Evolutionary conservation across 2,888 invertebrate genomes (phyloP), one percentile per base, ranked within the genome.

Genomic region (Archaeoteleia sp.): DNA sequence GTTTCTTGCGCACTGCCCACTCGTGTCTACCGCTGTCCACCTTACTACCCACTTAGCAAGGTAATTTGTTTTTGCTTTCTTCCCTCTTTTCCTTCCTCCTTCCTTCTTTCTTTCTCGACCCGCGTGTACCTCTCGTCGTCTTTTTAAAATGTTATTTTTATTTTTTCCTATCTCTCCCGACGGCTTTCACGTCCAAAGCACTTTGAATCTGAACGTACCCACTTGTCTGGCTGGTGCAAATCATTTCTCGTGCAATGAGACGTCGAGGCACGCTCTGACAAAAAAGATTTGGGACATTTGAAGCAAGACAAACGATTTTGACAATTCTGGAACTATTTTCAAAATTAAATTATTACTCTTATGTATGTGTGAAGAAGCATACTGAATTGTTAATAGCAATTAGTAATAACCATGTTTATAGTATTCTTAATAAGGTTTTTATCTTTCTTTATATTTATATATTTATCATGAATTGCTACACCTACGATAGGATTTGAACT

Each of bases 51-150:
- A 76, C 74, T 78, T 76, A 75, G 74, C 61, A 57, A 67, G 72
- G 74, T 75, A 78, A 77, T 77, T 75, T 75, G 77, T 76, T 76
- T 75, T 75, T 75, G 67, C 66, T 30, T 43, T 43, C 43, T 43
- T 43, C 10, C 49, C 17, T 39, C 39, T 13, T 14, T 49, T 45
- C 46, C 34, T 53, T 58, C 48, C 43, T 54, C 57, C 49, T 67
- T 20, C 49, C 65, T 57, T 2, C 32, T 5, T 40, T 35, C 4
- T 32, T 49, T 45, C 30, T 34, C 14, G 12, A 2, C 1, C 14
- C 23, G 9, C 3, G 20, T 27, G 15, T 29, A 42, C 48, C 37
- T 42, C 62, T 54, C 53, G 30, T 54, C 29, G 13, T 55, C 32
- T 48, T 32, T 34, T 34, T 57, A 15, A 9, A 8, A n/a, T 32